Percentiles rank a stretch among this genome's conserved stretches.
Conservation (phyloP, 1,140 invertebrate species). For the Streblospio benedicti region DNA sequence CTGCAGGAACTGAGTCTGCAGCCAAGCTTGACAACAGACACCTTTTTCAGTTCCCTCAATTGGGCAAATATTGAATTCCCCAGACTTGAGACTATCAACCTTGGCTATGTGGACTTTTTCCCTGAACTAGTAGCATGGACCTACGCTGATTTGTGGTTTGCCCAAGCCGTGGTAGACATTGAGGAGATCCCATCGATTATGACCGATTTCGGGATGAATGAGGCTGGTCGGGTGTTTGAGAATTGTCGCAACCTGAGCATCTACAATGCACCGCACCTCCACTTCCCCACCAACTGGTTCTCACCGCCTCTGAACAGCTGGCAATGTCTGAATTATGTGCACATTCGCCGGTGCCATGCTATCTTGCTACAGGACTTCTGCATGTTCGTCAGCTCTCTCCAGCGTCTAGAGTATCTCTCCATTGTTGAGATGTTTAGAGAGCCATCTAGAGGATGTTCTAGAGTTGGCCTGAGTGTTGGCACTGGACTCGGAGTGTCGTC, state of each 20-base stretch:
- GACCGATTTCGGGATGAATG: constrained; percentile 36
- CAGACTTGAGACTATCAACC: constrained; percentile 26
- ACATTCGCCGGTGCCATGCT: constrained; percentile 30
- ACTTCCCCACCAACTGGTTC: constrained; percentile 28
- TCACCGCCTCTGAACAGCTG: constrained; percentile 19
- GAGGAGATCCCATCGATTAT: constrained; percentile 32
- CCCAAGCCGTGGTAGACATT: constrained; percentile 27
- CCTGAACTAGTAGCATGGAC: constrained; percentile 30
- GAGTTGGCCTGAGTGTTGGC: constrained; percentile 41
- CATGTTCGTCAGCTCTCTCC: constrained; percentile 24
- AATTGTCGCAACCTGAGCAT: constrained; percentile 24
- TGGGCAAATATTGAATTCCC: constrained; percentile 31
- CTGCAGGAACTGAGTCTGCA: constrained; percentile 32
- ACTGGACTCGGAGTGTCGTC: constrained; percentile 40
- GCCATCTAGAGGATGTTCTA: constrained; percentile 39
- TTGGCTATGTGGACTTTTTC: constrained; percentile 36
- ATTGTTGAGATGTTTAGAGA: constrained; percentile 37
- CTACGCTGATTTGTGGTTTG: constrained; percentile 25
- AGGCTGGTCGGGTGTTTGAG: constrained; percentile 29
- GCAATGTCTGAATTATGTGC: constrained; percentile 25
- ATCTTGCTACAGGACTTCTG: constrained; percentile 28
- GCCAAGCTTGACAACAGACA: constrained; percentile 35
- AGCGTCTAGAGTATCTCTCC: constrained; percentile 25
- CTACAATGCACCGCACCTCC: constrained; percentile 36
- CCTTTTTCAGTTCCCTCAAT: constrained; percentile 32